Evolutionary conservation across 2,113 vertebrate genomes (phyloP).

Genomic region (Oxygymnocypris stewartii): DNA sequence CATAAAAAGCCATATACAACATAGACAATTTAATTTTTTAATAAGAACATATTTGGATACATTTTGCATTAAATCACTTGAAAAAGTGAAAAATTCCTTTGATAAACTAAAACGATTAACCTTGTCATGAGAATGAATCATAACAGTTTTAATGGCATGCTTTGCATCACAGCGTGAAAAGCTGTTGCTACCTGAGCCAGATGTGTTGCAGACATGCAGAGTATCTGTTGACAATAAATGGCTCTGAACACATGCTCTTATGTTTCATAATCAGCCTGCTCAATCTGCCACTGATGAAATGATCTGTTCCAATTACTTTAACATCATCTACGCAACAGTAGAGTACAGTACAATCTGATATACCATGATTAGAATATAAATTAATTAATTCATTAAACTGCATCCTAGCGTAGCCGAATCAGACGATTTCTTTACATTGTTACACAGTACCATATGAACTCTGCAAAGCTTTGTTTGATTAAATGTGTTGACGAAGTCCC

Average conservation of each 20-base stretch:
- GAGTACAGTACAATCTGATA: background rate
- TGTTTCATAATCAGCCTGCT: background rate
- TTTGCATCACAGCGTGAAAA: background rate
- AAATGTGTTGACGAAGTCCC: no score
- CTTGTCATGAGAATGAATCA: background rate
- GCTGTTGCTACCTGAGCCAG: constrained; percentile 9
- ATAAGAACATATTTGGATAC: background rate
- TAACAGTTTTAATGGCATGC: background rate
- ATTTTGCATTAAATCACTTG: background rate
- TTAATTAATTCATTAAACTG: background rate
- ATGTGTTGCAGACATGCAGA: constrained; percentile 16
- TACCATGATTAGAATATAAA: background rate
- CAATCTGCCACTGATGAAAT: background rate
- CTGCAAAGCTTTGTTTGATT: no score
- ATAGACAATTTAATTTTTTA: background rate
- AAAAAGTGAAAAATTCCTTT: background rate
- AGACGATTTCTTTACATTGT: background rate
- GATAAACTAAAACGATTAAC: background rate
- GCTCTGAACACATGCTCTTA: background rate
- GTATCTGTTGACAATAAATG: background rate
- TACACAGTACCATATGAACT: background rate
- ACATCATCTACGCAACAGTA: background rate
- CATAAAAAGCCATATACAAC: background rate
- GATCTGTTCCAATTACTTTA: constrained; percentile 3
- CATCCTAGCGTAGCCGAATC: background rate